Evolutionary conservation across 2,888 invertebrate genomes (phyloP), one percentile per base, ranked within the genome.

Genomic region (Epiblema foenella): DNA sequence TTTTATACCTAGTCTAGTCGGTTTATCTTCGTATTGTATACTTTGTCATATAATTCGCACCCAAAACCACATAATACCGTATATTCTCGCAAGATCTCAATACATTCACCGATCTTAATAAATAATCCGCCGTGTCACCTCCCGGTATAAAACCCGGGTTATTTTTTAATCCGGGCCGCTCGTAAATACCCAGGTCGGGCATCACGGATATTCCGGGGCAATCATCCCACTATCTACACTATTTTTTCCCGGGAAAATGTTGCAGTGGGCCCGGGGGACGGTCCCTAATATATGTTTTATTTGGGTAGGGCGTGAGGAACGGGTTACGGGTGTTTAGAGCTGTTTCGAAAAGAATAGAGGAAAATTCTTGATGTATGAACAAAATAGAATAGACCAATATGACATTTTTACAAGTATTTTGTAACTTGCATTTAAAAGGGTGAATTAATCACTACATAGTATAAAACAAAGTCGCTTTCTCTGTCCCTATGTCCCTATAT

Each of bases 161-260:
- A 89, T 84, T 89, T 89, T 89, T 89, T 89, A 89, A 90, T 89
- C 88, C 89, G 84, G 83, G 77, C 69, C 79, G 82, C 84, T 89
- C 89, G 89, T 91, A 91, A 91, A 91, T 83, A 82, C 85, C 80
- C 74, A 69, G 80, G 78, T 74, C 79, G 76, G 79, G 78, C 74
- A 89, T 91, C 87, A 91, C 87, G 89, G 90, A 90, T 90, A 91
- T 86, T 82, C 89, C 84, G 84, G 84, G 74, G 80, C 91, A 90
- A 92, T 92, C 88, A 92, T 92, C 87, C 90, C 76, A 80, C 85
- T 78, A 90, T 91, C 88, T 88, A 81, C 87, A 89, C 90, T 90
- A 91, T 91, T 91, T 91, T 88, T 89, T 85, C 85, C 78, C 79
- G 84, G 81, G 79, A 87, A 89, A 88, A 88, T 89, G 88, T 89